Evolutionary conservation across 2,888 invertebrate species (phyloP).

Genomic region (Cryptocephalus moraei): DNA sequence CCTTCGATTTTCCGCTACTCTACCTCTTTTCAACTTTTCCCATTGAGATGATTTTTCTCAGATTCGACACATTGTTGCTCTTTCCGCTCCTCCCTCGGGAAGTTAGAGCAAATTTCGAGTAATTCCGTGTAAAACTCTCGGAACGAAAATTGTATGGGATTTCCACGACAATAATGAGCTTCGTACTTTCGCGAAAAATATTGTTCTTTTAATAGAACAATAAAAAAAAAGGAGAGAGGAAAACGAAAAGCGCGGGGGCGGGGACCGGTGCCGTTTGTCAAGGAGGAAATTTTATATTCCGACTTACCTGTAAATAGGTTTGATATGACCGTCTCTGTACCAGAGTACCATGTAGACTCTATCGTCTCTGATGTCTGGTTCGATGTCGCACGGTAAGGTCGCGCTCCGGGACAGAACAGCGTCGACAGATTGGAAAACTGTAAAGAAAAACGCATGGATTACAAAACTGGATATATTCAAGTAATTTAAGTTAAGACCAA

Average conservation of each 20-base stretch:
- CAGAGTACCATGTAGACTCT: conserved; percentile 87
- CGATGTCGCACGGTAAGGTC: conserved; percentile 81
- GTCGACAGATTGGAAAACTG: conserved; percentile 65
- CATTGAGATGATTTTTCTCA: too few relatives aligned
- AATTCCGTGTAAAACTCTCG: too few relatives aligned
- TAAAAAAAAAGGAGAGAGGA: neutral
- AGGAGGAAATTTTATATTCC: neutral
- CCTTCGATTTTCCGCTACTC: too few relatives aligned
- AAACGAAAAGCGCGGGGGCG: neutral
- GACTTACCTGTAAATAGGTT: conserved; percentile 80
- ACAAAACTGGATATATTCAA: too few relatives aligned
- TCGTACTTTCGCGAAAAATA: conserved; percentile 2
- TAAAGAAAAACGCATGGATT: conserved; percentile 26
- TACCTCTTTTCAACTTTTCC: too few relatives aligned
- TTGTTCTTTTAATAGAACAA: neutral
- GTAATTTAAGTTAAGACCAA: too few relatives aligned
- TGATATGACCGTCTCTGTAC: conserved; percentile 78
- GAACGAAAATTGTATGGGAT: conserved; percentile 2
- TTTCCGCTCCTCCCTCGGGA: too few relatives aligned
- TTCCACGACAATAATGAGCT: conserved; percentile 1
- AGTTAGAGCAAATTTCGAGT: too few relatives aligned
- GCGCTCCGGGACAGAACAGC: conserved; percentile 78
- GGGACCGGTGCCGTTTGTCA: too few relatives aligned
- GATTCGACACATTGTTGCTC: too few relatives aligned
- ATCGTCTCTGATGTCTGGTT: conserved; percentile 66